Conservation (phyloP, 1,140 invertebrate genomes). For the Cotesia chilonis region DNA sequence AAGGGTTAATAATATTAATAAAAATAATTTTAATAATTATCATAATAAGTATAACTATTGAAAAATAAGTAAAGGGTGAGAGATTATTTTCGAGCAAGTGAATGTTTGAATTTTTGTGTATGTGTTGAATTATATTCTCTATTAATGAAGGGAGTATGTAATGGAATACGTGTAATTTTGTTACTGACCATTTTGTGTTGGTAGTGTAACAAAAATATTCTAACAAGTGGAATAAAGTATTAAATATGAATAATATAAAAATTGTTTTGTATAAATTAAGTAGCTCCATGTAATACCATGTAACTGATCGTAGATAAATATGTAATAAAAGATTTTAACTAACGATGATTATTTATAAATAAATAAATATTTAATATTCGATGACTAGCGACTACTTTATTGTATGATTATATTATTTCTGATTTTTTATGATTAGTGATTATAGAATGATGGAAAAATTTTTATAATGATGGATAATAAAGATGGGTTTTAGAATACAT, state of each 20-base stretch:
- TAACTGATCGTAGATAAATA: constrained; percentile 52
- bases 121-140: too few relatives aligned
- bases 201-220: background rate
- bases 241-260: constrained; percentile 32
- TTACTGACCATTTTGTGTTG: constrained; percentile 7
- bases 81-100: too few relatives aligned
- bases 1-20: constrained; percentile 17
- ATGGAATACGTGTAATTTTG: constrained; percentile 21
- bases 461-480: too few relatives aligned
- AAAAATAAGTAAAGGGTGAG: too few relatives aligned
- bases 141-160: background rate
- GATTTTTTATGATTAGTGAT: too few relatives aligned
- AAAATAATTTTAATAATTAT: too few relatives aligned
- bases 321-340: constrained; percentile 60
- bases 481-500: too few relatives aligned
- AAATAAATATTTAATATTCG: constrained; percentile 10
- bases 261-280: constrained; percentile 34
- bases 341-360: constrained; percentile 15
- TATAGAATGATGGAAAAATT: too few relatives aligned
- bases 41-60: too few relatives aligned
- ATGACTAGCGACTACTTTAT: too few relatives aligned
- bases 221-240: background rate
- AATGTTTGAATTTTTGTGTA: too few relatives aligned
- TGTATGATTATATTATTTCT: too few relatives aligned
- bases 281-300: constrained; percentile 46